These are phyloP conservation scores for Papilio helenus DNA, from an alignment of 1,140 invertebrate species.

Conservation along the genomic window DNA sequence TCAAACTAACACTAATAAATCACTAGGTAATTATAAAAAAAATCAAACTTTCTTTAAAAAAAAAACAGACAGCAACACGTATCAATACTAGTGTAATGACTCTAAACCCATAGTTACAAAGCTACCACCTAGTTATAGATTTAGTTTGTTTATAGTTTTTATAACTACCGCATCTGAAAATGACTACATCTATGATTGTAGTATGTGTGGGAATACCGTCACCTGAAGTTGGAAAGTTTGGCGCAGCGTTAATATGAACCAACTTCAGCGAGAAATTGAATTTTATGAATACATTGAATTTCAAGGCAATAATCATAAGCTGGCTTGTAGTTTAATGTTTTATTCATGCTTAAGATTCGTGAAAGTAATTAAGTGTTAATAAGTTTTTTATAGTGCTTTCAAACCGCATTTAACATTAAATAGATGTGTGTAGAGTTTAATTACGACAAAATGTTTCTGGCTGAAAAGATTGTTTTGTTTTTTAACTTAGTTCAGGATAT, in stretches of 20 bases:
- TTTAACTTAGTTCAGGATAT: too few species aligned
- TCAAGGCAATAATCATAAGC: slow-evolving; percentile 29
- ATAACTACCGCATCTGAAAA: slow-evolving; percentile 39
- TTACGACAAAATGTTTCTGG: too few species aligned
- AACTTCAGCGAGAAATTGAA: slow-evolving; percentile 66
- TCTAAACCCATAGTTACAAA: too few species aligned
- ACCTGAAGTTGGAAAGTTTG: slow-evolving; percentile 71
- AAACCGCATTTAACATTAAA: not conserved
- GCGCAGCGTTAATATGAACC: slow-evolving; percentile 59
- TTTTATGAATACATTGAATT: slow-evolving; percentile 65
- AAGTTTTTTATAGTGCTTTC: not conserved
- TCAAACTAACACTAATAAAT: too few species aligned
- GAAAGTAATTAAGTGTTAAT: not conserved
- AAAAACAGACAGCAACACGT: too few species aligned
- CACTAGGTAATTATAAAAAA: too few species aligned
- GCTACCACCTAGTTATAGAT: too few species aligned
- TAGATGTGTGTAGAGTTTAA: too few species aligned
- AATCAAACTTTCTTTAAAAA: too few species aligned
- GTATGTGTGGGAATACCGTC: slow-evolving; percentile 69
- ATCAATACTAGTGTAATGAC: too few species aligned
- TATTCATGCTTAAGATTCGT: not conserved
- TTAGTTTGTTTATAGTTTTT: not conserved
- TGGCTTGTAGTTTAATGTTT: not conserved
- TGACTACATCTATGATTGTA: slow-evolving; percentile 35
- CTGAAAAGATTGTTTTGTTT: too few species aligned